Evolutionary conservation across 2,797 vertebrate genomes (phyloP), one percentile per base, ranked within the genome.

Genomic region (Hephaestus fuliginosus): DNA sequence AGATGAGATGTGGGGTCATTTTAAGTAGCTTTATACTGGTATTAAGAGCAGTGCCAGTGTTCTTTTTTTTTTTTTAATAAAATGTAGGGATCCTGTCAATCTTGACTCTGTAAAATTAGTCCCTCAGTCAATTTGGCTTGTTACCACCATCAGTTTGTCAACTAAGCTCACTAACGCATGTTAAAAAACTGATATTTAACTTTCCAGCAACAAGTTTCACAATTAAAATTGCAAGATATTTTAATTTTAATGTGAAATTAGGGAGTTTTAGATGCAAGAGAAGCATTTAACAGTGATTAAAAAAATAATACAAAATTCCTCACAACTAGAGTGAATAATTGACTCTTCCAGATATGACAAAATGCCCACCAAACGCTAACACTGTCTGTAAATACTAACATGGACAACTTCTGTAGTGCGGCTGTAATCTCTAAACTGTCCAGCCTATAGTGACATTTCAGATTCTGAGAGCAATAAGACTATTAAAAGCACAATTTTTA

Each of bases 331-430:
- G 14, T n/a, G 0, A 74, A 58, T 49, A 43, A 57, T 52, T 48
- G 25, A 64, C 22, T 61, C 3, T 33, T 80, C 11, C 62, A 70
- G 9, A 63, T 4, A 56, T 55, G 52, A 64, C 9, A 70, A 22
- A 52, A 43, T 33, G 13, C 12, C 14, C 41, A 30, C 67, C 2
- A 64, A 66, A 80, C 76, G 69, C 43, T 75, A 55, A 33, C 65
- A 83, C 56, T n/a, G 30, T 63, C 44, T 67, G 52, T 28, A 56
- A 61, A 71, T 63, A 72, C n/a, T 36, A 63, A 56, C 36, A 57
- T 12, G 39, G 5, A 28, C 0, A 0, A n/a, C 13, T 63, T 66
- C 3, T 49, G 15, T 71, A 18, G 22, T 11, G 1, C 22, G 57
- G 44, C 49, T 83, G 20, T 8, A 2, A 39, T 28, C 69, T 28